Percentiles rank a stretch among this genome's conserved stretches.
Conservation (phyloP, 2,113 vertebrate species). For the Oncorhynchus masou region DNA sequence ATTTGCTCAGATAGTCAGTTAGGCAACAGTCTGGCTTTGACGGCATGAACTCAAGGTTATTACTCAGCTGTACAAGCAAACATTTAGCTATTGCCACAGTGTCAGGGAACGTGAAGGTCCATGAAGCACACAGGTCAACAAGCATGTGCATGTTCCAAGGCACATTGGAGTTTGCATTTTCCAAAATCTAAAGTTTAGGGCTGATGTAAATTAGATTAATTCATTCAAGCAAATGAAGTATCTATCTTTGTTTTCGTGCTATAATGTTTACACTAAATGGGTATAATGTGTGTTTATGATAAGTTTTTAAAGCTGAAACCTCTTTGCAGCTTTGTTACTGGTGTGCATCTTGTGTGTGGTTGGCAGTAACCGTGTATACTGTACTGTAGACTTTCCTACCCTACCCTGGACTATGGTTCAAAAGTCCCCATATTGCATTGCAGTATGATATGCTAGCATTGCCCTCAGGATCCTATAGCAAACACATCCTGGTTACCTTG, state of each 20-base stretch:
- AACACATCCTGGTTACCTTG: constrained; percentile 14
- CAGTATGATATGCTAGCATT: too few species aligned
- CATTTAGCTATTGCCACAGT: constrained; percentile 77
- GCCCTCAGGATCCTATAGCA: constrained; percentile 5
- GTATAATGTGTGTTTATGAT: neutral
- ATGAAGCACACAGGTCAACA: constrained; percentile 47
- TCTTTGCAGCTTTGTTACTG: neutral
- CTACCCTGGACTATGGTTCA: neutral
- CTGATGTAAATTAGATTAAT: constrained; percentile 41
- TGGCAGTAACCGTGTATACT: neutral
- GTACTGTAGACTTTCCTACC: neutral
- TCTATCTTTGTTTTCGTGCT: constrained; percentile 17
- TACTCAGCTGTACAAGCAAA: constrained; percentile 68
- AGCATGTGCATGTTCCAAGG: constrained; percentile 39
- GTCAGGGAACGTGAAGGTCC: constrained; percentile 68
- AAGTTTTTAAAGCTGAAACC: constrained; percentile 5
- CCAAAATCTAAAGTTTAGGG: constrained; percentile 62
- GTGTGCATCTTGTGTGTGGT: constrained; percentile 2
- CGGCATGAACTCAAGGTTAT: constrained; percentile 60
- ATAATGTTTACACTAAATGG: constrained; percentile 12
- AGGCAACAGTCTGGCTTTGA: constrained; percentile 49
- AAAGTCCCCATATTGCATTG: too few species aligned
- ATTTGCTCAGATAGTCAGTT: constrained; percentile 63
- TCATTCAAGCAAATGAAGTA: too few species aligned
- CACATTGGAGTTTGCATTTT: constrained; percentile 50